These are phyloP conservation scores for Cryptotis parvus DNA, from an alignment of 2,113 vertebrate species.

Conservation along the genomic window DNA sequence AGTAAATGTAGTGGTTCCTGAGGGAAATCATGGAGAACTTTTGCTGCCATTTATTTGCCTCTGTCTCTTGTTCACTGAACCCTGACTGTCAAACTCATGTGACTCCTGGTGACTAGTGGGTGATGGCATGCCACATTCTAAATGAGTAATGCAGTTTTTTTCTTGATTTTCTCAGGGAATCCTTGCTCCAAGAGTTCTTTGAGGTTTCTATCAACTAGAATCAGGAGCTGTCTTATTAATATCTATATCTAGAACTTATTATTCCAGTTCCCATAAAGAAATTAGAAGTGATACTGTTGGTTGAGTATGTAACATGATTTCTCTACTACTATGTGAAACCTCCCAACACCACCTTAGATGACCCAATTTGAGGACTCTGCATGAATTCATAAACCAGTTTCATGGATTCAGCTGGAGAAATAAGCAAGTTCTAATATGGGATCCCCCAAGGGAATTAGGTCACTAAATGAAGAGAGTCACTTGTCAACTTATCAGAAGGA, in stretches of 20 bases:
- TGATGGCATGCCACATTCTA: neutral
- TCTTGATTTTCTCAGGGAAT: neutral
- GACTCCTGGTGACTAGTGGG: neutral
- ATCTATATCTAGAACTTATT: neutral
- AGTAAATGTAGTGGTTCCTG: too few species aligned
- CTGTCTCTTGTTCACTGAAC: neutral
- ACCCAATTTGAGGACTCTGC: too few species aligned
- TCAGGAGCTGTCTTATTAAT: too few species aligned
- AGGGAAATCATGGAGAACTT: neutral
- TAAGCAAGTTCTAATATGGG: too few species aligned
- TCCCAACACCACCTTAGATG: too few species aligned
- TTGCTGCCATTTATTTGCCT: neutral
- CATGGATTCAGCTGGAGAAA: neutral
- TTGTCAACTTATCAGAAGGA: neutral
- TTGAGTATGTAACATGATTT: neutral
- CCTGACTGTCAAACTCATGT: neutral
- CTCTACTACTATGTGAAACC: neutral
- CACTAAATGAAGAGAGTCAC: neutral
- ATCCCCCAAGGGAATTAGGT: neutral
- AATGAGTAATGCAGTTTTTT: neutral
- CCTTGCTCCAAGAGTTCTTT: neutral
- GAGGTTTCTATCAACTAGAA: neutral
- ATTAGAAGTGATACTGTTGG: neutral
- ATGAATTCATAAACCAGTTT: neutral
- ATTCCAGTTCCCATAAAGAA: neutral